phyloP scores from a whole-genome alignment of 1,140 invertebrate species.

The Oryzaephilus surinamensis region DNA sequence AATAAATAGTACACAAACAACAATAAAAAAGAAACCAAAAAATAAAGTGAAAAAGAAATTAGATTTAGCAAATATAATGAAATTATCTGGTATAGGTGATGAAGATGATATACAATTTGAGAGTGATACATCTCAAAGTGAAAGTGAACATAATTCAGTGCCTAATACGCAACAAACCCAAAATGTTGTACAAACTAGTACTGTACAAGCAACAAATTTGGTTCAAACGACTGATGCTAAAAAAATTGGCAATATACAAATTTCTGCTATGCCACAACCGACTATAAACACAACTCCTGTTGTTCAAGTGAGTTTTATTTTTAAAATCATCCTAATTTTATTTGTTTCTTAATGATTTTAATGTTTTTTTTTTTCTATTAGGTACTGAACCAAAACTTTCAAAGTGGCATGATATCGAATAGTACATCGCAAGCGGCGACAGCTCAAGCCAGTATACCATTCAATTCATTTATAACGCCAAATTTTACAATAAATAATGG shows the following conservation, averaged over 20 bases:
- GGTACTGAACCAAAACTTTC: slow-evolving; percentile 24
- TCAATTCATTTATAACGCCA: slow-evolving; percentile 30
- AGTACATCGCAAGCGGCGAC: slow-evolving; percentile 21
- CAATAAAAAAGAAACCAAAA: slow-evolving; percentile 31
- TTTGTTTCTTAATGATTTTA: too few relatives aligned
- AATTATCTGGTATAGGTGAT: slow-evolving; percentile 37
- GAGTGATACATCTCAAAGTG: slow-evolving; percentile 32
- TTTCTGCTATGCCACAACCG: slow-evolving; percentile 24
- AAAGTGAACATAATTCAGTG: slow-evolving; percentile 28
- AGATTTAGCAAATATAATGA: slow-evolving; percentile 47
- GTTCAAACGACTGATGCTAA: slow-evolving; percentile 16
- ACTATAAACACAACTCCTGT: slow-evolving; percentile 26
- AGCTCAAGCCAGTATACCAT: slow-evolving; percentile 21
- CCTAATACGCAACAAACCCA: slow-evolving; percentile 23
- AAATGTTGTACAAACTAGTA: slow-evolving; percentile 8
- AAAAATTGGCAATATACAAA: slow-evolving; percentile 30
- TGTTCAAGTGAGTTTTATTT: slow-evolving; percentile 21
- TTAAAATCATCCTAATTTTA: too few relatives aligned
- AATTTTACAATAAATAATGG: slow-evolving; percentile 36
- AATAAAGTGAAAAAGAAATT: slow-evolving; percentile 39
- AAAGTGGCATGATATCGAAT: slow-evolving; percentile 30
- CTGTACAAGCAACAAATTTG: slow-evolving; percentile 11
- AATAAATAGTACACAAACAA: neutral
- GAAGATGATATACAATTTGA: slow-evolving; percentile 36
- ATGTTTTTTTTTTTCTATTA: too few relatives aligned